Evolutionary conservation across 2,797 vertebrate genomes (phyloP).

Genomic region (Pogoniulus pusillus): DNA sequence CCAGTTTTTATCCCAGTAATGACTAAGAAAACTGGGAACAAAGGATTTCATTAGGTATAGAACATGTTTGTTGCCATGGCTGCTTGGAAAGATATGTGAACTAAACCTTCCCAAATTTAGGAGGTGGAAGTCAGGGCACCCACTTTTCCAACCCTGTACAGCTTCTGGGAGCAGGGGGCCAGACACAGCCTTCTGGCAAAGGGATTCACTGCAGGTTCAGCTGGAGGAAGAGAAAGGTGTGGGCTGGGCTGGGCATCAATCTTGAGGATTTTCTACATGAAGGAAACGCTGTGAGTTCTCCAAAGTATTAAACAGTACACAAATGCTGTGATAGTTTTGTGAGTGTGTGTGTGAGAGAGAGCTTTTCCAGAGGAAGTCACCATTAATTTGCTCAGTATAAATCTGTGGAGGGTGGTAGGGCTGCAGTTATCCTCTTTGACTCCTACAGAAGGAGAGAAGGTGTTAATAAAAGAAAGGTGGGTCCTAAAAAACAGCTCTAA

Average conservation of each 20-base stretch:
- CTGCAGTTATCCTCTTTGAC: not conserved
- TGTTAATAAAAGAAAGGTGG: not conserved
- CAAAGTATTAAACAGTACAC: not conserved
- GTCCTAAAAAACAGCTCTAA: not conserved
- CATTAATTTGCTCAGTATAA: not conserved
- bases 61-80: fast-evolving
- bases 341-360: not conserved
- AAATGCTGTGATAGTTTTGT: not conserved
- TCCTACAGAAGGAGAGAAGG: not conserved
- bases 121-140: not conserved
- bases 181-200: not conserved
- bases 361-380: constrained; percentile 3
- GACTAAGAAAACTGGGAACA: not conserved
- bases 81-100: not conserved
- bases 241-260: not conserved
- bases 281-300: not conserved
- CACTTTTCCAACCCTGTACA: not conserved
- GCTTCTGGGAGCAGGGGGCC: not conserved
- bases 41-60: not conserved
- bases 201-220: not conserved
- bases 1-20: not conserved
- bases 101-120: not conserved
- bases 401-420: not conserved
- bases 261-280: not conserved
- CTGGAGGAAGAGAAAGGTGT: not conserved